phyloP scores from a whole-genome alignment of 2,113 vertebrate genomes.

The Naja naja region DNA sequence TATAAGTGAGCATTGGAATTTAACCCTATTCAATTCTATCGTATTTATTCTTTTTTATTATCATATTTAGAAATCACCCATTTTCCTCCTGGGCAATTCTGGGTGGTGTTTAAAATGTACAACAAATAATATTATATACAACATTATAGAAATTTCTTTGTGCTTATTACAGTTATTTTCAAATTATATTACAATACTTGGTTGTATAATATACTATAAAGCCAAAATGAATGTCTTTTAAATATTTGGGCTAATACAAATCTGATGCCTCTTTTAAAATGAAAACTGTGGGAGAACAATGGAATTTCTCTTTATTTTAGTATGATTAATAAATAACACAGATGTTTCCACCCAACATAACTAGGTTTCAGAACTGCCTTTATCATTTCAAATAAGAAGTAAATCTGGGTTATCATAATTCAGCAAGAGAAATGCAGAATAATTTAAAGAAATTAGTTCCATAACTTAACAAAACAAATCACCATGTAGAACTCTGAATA shows the following conservation, averaged over 20 bases:
- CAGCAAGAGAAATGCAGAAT: background rate
- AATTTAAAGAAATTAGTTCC: background rate
- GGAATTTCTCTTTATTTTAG: background rate
- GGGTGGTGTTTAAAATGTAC: too few species aligned
- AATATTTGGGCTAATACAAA: constrained; percentile 23
- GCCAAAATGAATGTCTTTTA: constrained; percentile 67
- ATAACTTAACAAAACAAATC: constrained; percentile 19
- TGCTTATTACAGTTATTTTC: constrained; percentile 62
- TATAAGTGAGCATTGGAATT: constrained; percentile 50
- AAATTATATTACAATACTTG: constrained; percentile 54
- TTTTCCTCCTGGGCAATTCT: too few species aligned
- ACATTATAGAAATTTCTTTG: constrained; percentile 54
- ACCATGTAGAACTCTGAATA: background rate
- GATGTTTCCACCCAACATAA: background rate
- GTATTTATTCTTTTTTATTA: constrained; percentile 12
- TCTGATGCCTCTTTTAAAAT: background rate
- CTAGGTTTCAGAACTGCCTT: constrained; percentile 39
- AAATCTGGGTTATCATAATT: background rate
- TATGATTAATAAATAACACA: background rate
- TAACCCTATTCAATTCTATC: constrained; percentile 38
- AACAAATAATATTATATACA: background rate
- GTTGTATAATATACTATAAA: constrained; percentile 63
- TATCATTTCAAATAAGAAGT: background rate
- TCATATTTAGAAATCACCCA: too few species aligned
- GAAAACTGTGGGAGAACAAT: background rate